Evolutionary conservation across 2,888 invertebrate genomes (phyloP), one percentile per base, ranked within the genome.

Genomic region (Hirtodrosophila alboralis): DNA sequence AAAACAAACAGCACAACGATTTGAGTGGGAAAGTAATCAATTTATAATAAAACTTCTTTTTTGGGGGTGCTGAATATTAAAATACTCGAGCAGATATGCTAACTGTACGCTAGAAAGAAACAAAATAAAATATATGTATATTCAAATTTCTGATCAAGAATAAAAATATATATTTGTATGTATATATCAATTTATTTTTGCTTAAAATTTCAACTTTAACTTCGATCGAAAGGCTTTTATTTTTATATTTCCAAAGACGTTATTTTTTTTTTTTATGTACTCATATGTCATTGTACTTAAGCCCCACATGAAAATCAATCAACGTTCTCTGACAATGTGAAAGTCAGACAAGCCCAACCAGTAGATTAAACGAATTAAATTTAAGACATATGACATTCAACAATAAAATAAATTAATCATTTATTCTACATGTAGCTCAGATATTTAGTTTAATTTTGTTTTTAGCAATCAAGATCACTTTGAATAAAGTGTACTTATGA

Each of bases 1-100:
- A 52, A 54, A 52, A 52, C 30, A 57, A 59, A 49, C 45, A 56
- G 14, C 37, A 75, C 59, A 45, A 62, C 61, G 79, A 66, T 83
- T 75, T 62, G 43, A 68, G 41, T 54, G 54, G 26, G 30, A 26
- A 48, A n/a, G n/a, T n/a, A n/a, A n/a, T n/a, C n/a, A n/a, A n/a
- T n/a, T n/a, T 16, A 56, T 48, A 45, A 16, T 33, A 28, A 13
- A 45, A 18, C 18, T 4, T 1, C 18, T 18, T 1, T 18, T 18
- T 5, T 18, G 4, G 5, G 18, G 3, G 5, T 18, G 18, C 18
- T 18, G 18, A 18, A 18, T 3, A 18, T 18, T 18, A 5, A 18
- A n/a, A n/a, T n/a, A n/a, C n/a, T n/a, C n/a, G n/a, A n/a, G n/a
- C n/a, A n/a, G n/a, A 18, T 18, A 18, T 5, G 4, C 18, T 18